Conservation (phyloP, 2,888 invertebrate species). For the Drepanosiphum platanoidis region DNA sequence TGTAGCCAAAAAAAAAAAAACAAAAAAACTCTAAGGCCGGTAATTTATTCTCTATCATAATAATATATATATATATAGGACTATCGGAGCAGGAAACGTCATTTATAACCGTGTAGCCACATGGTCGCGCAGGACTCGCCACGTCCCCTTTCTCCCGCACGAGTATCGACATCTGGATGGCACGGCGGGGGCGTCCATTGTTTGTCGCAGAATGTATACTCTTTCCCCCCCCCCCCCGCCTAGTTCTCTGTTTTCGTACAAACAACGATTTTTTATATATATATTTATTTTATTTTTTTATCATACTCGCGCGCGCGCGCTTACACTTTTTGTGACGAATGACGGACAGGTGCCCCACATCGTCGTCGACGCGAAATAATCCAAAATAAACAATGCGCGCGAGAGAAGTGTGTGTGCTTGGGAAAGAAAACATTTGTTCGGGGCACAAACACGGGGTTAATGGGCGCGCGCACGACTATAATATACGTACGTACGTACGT, state of each 20-base stretch:
- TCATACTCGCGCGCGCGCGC: neutral
- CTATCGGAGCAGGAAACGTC: conserved; percentile 56
- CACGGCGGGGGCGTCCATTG: conserved; percentile 62
- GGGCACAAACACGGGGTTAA: conserved; percentile 51
- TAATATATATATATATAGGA: too few relatives aligned
- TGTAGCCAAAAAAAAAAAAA: conserved; percentile 7
- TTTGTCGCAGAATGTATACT: conserved; percentile 36
- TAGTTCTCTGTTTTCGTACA: conserved; percentile 34
- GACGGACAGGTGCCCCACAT: conserved; percentile 61
- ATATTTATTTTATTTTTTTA: conserved; percentile 9
- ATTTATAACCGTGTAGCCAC: conserved; percentile 52
- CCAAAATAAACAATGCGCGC: conserved; percentile 59
- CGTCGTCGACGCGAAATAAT: conserved; percentile 56
- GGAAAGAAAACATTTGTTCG: conserved; percentile 62
- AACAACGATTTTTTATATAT: conserved; percentile 15
- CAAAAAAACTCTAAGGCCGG: neutral
- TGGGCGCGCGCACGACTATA: conserved; percentile 57
- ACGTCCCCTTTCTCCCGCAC: conserved; percentile 34
- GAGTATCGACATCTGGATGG: conserved; percentile 60
- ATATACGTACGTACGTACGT: conserved; percentile 18
- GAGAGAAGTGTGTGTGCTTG: conserved; percentile 56
- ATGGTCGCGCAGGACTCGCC: conserved; percentile 30
- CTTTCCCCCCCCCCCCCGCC: neutral
- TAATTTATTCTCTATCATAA: conserved; percentile 51
- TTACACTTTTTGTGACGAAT: conserved; percentile 48